Evolutionary conservation across 2,888 invertebrate species (phyloP), one percentile per base, ranked within the genome.

Genomic region (Thysanoteuthis rhombus): DNA sequence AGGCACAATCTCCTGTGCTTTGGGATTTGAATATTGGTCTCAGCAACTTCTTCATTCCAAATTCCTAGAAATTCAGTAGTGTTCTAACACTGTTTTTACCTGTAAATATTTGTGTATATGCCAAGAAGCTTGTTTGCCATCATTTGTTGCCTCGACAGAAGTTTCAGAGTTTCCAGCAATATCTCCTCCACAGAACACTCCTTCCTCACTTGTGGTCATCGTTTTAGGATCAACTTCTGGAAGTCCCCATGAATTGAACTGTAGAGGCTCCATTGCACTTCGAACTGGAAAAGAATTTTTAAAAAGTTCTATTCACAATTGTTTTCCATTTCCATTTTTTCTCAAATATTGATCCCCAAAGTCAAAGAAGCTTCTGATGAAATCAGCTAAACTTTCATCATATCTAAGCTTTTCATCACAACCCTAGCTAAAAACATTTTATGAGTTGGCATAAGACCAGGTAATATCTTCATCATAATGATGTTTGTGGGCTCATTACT

Each of bases 91-190:
- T 22, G 19, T 90, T 47, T 94, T 91, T 94, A 98, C 98, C 98
- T 99, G 99, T 95, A 99, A 97, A 96, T 98, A 98, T 95, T 98
- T 98, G 97, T 99, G 99, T 96, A 99, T 99, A 95, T 98, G 98
- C 99, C 99, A 99, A 6, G 99, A 98, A 0, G 99, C 99, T 0
- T 98, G 98, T 97, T 99, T 99, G 58, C 99, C 99, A 97, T 99
- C 99, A 96, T 99, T 99, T 0, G 99, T 99, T 0, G 99, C 98
- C 97, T 99, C 99, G 0, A 99, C 99, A 0, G 99, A 99, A 0
- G 99, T 99, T 97, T 99, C 99, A 0, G 99, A 98, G 89, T 98
- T 98, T 0, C 99, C 99, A 0, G 99, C 99, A 91, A 99, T 97
- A 97, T 99, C 99, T 0, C 99, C 99, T 1, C 99, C 99, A 95